Conservation (phyloP, 1,140 invertebrate species). For the Heterodera carotae region DNA sequence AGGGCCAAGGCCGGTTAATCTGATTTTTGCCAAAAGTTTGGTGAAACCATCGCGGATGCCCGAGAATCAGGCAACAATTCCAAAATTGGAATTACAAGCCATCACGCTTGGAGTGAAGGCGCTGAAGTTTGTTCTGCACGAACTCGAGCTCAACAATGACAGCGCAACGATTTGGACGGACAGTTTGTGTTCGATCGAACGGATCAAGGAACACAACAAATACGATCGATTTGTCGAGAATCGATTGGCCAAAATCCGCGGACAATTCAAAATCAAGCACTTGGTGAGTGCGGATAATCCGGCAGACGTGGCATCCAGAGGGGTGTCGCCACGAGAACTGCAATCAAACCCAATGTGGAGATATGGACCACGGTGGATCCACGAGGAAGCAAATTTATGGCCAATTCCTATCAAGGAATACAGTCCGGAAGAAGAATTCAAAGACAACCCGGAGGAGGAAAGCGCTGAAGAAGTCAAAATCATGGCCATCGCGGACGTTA, state of each 20-base stretch:
- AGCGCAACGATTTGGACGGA: no score
- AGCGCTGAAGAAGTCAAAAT: background rate
- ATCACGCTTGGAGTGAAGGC: no score
- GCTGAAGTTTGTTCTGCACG: no score
- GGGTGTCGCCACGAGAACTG: background rate
- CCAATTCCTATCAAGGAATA: background rate
- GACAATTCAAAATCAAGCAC: background rate
- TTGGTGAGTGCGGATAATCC: background rate
- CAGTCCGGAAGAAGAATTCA: background rate
- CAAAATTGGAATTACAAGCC: no score
- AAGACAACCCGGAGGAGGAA: background rate
- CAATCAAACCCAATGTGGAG: background rate
- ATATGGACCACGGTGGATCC: background rate
- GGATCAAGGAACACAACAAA: background rate
- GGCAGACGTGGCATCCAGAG: background rate
- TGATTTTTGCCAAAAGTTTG: slow-evolving; percentile 19
- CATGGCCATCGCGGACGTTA: no score
- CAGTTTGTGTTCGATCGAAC: no score
- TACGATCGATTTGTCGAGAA: background rate
- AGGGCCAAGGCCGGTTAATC: no score
- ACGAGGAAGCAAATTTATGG: background rate
- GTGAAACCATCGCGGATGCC: background rate
- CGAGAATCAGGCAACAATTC: background rate
- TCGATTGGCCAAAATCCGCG: background rate
- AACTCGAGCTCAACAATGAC: no score